Conservation (phyloP, 1,140 invertebrate species). For the Helicoverpa armigera region DNA sequence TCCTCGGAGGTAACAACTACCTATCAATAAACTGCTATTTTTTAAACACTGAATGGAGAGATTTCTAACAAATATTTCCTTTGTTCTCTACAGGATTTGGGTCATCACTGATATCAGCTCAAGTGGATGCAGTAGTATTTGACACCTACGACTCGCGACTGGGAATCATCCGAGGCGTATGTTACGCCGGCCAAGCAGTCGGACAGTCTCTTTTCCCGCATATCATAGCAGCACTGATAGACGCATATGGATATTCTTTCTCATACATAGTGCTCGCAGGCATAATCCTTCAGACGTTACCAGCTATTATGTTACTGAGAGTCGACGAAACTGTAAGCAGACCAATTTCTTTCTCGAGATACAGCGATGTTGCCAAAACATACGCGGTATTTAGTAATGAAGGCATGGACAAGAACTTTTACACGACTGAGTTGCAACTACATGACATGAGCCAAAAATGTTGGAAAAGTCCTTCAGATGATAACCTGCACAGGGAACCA, state of each 20-base stretch:
- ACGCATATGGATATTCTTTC: conserved; percentile 75
- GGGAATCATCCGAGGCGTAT: conserved; percentile 71
- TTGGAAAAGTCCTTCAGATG: conserved; percentile 84
- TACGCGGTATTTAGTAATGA: conserved; percentile 79
- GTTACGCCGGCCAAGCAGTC: conserved; percentile 78
- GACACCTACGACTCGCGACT: conserved; percentile 81
- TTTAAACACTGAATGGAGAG: background rate
- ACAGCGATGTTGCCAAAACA: conserved; percentile 75
- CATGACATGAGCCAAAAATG: conserved; percentile 80
- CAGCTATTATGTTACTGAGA: conserved; percentile 76
- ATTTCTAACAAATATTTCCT: conserved; percentile 14
- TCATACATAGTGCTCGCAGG: conserved; percentile 75
- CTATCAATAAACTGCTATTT: background rate
- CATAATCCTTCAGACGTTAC: conserved; percentile 80
- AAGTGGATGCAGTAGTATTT: conserved; percentile 81
- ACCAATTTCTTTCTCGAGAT: conserved; percentile 71
- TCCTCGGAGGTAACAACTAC: conserved; percentile 71
- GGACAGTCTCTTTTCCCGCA: conserved; percentile 81
- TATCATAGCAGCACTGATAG: conserved; percentile 75
- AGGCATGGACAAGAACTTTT: conserved; percentile 66
- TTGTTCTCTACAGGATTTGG: conserved; percentile 76
- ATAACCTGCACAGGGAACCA: conserved; percentile 70
- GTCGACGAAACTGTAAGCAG: conserved; percentile 67
- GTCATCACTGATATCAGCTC: conserved; percentile 80
- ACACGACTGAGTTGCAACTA: conserved; percentile 77